Conservation (phyloP, 1,140 invertebrate species). For the Zaprionus capensis region DNA sequence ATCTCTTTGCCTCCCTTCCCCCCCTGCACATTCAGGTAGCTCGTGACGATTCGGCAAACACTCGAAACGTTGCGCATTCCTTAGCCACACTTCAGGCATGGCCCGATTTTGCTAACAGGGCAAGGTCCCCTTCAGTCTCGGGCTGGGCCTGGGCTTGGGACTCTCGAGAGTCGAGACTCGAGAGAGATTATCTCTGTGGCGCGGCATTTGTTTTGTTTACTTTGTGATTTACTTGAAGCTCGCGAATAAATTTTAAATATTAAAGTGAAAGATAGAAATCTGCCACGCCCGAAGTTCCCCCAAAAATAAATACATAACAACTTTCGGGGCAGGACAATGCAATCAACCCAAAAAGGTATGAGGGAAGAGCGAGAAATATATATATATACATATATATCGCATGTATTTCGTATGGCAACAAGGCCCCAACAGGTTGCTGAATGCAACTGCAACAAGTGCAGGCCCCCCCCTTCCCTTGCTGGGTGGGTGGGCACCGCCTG, state of each 20-base stretch:
- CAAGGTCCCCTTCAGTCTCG: slow-evolving; percentile 13
- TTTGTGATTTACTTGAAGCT: slow-evolving; percentile 59
- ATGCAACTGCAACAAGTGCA: slow-evolving; percentile 13
- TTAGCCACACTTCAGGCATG: slow-evolving; percentile 34
- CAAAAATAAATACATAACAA: slow-evolving; percentile 8
- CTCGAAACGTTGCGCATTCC: slow-evolving; percentile 22
- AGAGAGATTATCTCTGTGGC: slow-evolving; percentile 59
- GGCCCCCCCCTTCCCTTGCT: neutral
- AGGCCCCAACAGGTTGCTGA: slow-evolving; percentile 37
- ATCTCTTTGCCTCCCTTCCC: neutral
- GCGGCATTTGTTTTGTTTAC: slow-evolving; percentile 65
- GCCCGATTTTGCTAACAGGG: slow-evolving; percentile 25
- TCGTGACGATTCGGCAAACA: slow-evolving; percentile 32
- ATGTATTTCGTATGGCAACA: neutral
- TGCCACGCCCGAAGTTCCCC: slow-evolving; percentile 40
- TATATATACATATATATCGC: too few relatives aligned
- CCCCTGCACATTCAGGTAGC: neutral
- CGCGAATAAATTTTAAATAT: slow-evolving; percentile 69
- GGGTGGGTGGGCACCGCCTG: slow-evolving; percentile 45
- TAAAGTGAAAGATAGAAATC: slow-evolving; percentile 74
- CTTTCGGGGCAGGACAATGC: slow-evolving; percentile 26
- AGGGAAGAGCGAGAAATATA: neutral
- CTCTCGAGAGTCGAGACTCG: slow-evolving; percentile 14
- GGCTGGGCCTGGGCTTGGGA: slow-evolving; percentile 9
- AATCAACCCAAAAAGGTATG: slow-evolving; percentile 3